A percentile compares a stretch with the other conserved stretches of the same genome.
These are phyloP conservation scores for Pelobates cultripes DNA, from an alignment of 2,797 vertebrate species.

Conservation along the genomic window DNA sequence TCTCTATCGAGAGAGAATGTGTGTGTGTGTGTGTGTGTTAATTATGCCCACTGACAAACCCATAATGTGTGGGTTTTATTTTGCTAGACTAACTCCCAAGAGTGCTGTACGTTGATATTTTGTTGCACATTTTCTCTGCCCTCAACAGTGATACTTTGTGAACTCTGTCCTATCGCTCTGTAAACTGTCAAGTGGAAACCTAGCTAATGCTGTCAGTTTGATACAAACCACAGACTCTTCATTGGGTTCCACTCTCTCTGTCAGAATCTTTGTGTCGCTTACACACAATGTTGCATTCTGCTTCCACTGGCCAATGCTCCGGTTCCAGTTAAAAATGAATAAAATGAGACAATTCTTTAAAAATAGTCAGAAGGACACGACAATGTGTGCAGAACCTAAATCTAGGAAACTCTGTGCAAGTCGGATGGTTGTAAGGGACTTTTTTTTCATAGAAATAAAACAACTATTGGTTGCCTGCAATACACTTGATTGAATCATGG, in stretches of 20 bases:
- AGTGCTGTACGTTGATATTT: neutral
- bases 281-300: neutral
- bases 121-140: neutral
- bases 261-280: neutral
- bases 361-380: too few species aligned
- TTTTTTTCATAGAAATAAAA: too few species aligned
- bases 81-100: neutral
- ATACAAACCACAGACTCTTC: constrained; percentile 13
- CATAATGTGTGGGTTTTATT: too few species aligned
- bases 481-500: too few species aligned
- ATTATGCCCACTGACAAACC: too few species aligned
- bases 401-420: too few species aligned
- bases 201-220: neutral
- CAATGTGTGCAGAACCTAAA: too few species aligned
- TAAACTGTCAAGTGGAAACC: constrained; percentile 11
- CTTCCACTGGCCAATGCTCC: neutral
- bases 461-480: too few species aligned
- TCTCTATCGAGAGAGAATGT: too few species aligned
- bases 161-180: neutral
- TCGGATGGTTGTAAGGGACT: too few species aligned
- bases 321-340: neutral
- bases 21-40: too few species aligned
- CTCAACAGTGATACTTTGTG: neutral
- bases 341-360: too few species aligned
- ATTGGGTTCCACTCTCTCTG: neutral